Evolutionary conservation across 1,140 invertebrate genomes (phyloP), one percentile per base, ranked within the genome.

Genomic region (Rhagoletis pomonella): DNA sequence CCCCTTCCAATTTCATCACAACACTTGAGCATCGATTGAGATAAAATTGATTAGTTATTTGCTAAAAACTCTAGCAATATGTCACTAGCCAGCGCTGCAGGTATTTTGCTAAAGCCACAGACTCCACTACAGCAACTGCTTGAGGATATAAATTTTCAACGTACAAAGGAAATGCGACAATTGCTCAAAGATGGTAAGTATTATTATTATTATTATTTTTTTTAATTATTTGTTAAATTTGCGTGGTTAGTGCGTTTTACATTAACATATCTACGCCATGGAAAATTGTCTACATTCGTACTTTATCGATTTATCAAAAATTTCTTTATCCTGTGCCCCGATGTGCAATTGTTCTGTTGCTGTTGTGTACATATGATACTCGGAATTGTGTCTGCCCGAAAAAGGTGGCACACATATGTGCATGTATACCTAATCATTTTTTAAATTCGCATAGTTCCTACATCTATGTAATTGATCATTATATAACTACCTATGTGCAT

Each of bases 91-190:
- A 94, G 94, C 88, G 94, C 95, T 50, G 93, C 94, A 50, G 94
- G 95, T 10, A 93, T 94, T 69, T 94, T 95, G 65, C 90, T 96
- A 60, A 95, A 95, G 90, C 94, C 95, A 50, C 95, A 96, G 17
- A 97, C 96, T n/a, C 90, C 91, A 42, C 92, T 98, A 88, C 97
- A 98, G 91, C 97, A 97, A 90, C 94, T 98, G 42, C 94, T 98
- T 29, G 97, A 98, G 90, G 97, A 98, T 93, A 98, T 98, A 88
- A 97, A 97, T 92, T 98, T 98, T 90, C 97, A 98, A 92, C 94
- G 97, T 85, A 97, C 97, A 5, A 97, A 98, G 93, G 97, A 98
- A 93, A 97, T 97, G 95, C 94, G 97, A 65, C 97, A 97, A 93
- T 94, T 97, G 89, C 94, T 97, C 88, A 97, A 97, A 93, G 97